phyloP scores from a whole-genome alignment of 2,888 invertebrate species.

The Sarcophaga caerulescens region DNA sequence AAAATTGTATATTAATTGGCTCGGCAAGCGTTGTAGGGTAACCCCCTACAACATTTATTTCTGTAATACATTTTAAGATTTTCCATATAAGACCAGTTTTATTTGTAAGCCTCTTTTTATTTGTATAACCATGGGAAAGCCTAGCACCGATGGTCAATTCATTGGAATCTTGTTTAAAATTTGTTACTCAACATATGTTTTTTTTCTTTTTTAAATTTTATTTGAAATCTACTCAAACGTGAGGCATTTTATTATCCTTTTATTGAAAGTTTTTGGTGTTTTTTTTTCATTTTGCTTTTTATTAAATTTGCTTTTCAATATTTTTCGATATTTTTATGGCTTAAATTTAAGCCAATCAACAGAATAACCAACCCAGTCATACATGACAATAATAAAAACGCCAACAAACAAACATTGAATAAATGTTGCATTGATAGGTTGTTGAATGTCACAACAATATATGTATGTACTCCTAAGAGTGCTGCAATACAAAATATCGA shows the following conservation, averaged over 20 bases:
- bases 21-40: neutral
- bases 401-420: neutral
- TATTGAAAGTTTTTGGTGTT: neutral
- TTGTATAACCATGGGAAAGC: no score
- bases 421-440: constrained; percentile 12
- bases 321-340: constrained; percentile 20
- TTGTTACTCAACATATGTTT: neutral
- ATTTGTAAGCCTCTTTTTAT: neutral
- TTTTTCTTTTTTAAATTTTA: neutral
- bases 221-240: constrained; percentile 57
- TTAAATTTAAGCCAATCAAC: constrained; percentile 39
- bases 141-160: neutral
- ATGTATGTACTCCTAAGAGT: neutral
- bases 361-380: constrained; percentile 22
- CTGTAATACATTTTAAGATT: neutral
- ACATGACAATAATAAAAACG: constrained; percentile 44
- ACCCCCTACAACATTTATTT: neutral
- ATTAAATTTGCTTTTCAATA: neutral
- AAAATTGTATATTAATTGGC: neutral
- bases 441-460: constrained; percentile 17
- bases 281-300: constrained; percentile 1
- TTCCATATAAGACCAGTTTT: neutral
- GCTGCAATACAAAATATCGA: neutral
- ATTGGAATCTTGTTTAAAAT: neutral
- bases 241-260: constrained; percentile 52